Base-by-base conservation (phyloP, 2,797 vertebrate species). In the Eleutherodactylus coqui region DNA sequence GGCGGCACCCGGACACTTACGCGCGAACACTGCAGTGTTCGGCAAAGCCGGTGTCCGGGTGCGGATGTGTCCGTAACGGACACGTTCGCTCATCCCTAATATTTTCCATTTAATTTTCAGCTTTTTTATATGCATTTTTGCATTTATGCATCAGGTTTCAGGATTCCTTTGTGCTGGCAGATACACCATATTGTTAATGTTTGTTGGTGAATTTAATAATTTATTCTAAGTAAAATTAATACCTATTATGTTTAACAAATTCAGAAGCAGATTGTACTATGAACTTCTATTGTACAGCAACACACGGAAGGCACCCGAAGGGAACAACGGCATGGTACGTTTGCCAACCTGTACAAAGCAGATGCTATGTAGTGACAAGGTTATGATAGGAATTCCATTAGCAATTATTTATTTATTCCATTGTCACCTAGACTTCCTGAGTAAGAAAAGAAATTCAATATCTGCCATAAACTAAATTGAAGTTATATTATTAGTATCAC, bases 331-430 rank as follows among this genome's bases (percentile, higher is more conserved):
- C 36, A 3, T 8, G n/a, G 36, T 79, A 38, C 24, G 45, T 21
- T 62, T 79, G 55, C 53, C 77, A 60, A 38, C 5, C 36, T 60
- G 5, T 58, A 41, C 21, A 62, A 79, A 41, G 5, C 77, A 62
- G 55, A 58, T 79, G 77, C 24, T 60, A 38, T 34, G 49, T 38
- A 21, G 19, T 78, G 24, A 53, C 34, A 69, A 38, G 17, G 64
- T 69, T 69, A 69, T 21, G 7, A 4, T 38, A 69, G 5, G 1
- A 69, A 24, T 69, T 38, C 8, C 19, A 69, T 69, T 69, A 69
- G 62, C 64, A 69, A 69, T 21, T 69, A 69, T 38, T 36, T 55
- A 55, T 55, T 55, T 55, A 55, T 58, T 58, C 55, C 9, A 58
- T 58, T 58, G 55, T 8, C 9, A 24, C 55, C 27, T 58, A n/a